Conservation (phyloP, 2,113 vertebrate species). For the Crocuta crocuta region DNA sequence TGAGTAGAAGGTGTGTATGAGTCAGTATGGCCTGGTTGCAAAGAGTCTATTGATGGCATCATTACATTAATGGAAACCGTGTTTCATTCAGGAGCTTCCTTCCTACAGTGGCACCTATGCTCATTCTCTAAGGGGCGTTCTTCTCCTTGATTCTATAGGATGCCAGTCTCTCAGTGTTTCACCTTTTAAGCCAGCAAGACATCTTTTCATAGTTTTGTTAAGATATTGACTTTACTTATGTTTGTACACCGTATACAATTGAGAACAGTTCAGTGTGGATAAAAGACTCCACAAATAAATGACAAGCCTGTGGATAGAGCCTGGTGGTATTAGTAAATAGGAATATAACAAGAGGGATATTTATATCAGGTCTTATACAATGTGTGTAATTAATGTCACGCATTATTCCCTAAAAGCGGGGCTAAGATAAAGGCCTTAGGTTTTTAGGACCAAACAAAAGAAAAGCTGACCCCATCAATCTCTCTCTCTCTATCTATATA, state of each 20-base stretch:
- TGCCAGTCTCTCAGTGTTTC: not conserved
- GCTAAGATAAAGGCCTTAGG: not conserved
- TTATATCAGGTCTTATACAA: not conserved
- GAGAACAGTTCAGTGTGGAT: not conserved
- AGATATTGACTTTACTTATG: not conserved
- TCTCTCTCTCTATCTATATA: not conserved
- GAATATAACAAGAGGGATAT: not conserved
- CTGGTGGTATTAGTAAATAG: not conserved
- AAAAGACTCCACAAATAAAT: constrained; percentile 21
- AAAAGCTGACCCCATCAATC: not conserved
- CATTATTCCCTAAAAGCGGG: not conserved
- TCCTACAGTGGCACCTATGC: not conserved
- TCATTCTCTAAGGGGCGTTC: not conserved
- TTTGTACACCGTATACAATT: constrained; percentile 13
- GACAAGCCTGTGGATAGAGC: not conserved
- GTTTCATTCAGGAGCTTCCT: not conserved
- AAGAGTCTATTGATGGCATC: not conserved
- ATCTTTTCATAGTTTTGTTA: not conserved
- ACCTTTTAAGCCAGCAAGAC: not conserved
- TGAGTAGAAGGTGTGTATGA: not conserved
- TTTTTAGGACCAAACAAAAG: not conserved
- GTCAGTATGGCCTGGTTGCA: not conserved
- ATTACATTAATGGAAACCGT: not conserved
- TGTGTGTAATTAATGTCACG: not conserved
- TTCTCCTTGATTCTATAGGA: not conserved